Percentiles rank a stretch among this genome's conserved stretches.
These are phyloP conservation scores for Streptopelia turtur DNA, from an alignment of 2,797 vertebrate species.

Conservation along the genomic window DNA sequence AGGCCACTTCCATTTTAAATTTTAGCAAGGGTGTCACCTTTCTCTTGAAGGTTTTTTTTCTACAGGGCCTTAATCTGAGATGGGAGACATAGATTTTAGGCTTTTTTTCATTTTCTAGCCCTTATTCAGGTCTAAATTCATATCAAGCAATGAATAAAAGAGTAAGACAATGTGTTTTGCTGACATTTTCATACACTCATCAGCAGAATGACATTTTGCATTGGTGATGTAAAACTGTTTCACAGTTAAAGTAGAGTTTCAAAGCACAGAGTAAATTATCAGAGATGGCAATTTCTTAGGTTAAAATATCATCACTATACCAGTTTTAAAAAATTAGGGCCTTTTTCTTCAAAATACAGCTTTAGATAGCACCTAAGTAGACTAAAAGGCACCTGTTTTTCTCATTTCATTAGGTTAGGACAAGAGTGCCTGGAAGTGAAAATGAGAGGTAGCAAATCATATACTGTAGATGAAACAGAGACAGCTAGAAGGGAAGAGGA, in stretches of 20 bases:
- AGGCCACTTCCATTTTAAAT: background rate
- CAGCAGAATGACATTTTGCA: background rate
- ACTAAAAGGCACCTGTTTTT: background rate
- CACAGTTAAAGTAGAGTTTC: background rate
- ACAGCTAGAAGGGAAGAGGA: background rate
- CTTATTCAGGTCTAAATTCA: conserved; percentile 12
- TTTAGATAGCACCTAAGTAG: background rate
- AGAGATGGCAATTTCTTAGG: background rate
- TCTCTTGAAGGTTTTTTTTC: background rate
- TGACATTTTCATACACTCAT: conserved; percentile 14
- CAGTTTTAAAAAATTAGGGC: background rate
- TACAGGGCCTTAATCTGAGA: background rate
- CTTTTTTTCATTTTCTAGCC: background rate
- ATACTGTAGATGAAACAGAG: background rate
- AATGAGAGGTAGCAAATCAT: background rate
- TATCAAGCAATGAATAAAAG: background rate
- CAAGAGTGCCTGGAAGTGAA: background rate
- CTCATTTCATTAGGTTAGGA: background rate
- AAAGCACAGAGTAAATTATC: background rate
- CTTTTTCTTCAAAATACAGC: background rate
- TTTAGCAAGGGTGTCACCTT: background rate
- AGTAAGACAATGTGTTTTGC: background rate
- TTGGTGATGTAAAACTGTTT: background rate
- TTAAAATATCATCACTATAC: background rate
- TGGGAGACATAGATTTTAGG: background rate